Base-by-base conservation (phyloP, 2,797 vertebrate species). In the Pseudochromis fuscus region DNA sequence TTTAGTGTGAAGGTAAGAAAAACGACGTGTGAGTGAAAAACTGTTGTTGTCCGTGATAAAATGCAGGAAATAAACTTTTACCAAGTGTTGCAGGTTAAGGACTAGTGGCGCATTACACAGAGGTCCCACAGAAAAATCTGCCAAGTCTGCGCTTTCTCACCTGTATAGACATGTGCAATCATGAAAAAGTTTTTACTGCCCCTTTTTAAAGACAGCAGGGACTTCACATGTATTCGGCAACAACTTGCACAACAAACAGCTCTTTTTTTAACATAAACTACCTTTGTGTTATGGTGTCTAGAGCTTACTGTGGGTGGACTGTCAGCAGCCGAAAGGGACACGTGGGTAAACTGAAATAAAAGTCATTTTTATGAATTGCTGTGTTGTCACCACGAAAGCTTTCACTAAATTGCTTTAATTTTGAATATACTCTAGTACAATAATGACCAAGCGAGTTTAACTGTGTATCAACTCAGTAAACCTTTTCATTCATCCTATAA, bases 1-100 rank as follows among this genome's bases (percentile, higher is more conserved):
- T 87, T 95, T 53, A 96, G 93, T 81, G 78, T 91, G 45, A 96
- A 98, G 97, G 97, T 98, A 97, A 94, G 86, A 55, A 28, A 12
- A 53, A 24, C 7, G 0, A n/a, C 0, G 1, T 33, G 6, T 44
- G 13, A 31, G 4, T n/a, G 4, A 1, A 27, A 63, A 30, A n/a
- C 2, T 0, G 16, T n/a, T 31, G 7, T 6, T 31, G 11, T 44
- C 37, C 28, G 4, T 21, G 3, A 16, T 5, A 13, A n/a, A 42
- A 33, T 51, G 4, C 10, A 9, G 1, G 4, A 28, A 35, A 12
- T 0, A 0, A n/a, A 44, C 5, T 8, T 56, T 24, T 35, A 46
- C 28, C 24, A 42, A 19, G 57, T 33, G 42, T 2, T 46, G 12
- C 18, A 2, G 60, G 1, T 1, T 16, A n/a, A 28, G 61, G 1